phyloP scores from a whole-genome alignment of 2,113 vertebrate species.

The Clupea harengus region DNA sequence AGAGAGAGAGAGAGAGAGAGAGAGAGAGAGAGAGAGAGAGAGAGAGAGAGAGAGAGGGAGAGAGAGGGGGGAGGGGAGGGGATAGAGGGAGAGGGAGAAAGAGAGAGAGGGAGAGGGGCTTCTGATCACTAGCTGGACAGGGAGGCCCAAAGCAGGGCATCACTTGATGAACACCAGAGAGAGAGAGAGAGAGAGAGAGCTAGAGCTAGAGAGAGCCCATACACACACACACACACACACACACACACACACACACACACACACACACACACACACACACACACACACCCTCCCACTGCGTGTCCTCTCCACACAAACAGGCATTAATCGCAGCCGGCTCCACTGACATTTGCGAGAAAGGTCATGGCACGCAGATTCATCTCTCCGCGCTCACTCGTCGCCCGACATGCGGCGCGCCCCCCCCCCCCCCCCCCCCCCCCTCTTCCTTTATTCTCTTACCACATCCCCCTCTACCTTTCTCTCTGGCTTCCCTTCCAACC shows the following conservation, averaged over 20 bases:
- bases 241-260: background rate
- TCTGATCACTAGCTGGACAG: background rate
- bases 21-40: too few relatives aligned
- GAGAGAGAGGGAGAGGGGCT: background rate
- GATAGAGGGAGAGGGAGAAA: background rate
- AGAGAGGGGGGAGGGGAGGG: too few relatives aligned
- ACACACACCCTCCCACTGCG: constrained; percentile 20
- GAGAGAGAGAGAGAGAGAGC: background rate
- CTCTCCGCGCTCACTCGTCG: background rate
- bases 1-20: too few relatives aligned
- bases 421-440: background rate
- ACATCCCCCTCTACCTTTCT: background rate
- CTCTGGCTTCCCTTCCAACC: background rate
- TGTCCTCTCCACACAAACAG: constrained; percentile 45
- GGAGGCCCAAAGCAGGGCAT: background rate
- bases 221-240: constrained; percentile 4
- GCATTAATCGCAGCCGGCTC: constrained; percentile 49
- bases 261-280: constrained; percentile 18
- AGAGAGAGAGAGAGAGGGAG: too few relatives aligned
- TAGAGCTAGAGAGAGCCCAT: background rate
- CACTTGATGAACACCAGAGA: background rate
- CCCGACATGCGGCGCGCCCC: background rate
- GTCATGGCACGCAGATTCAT: constrained; percentile 45
- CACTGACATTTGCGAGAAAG: constrained; percentile 59
- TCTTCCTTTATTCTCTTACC: background rate